These are phyloP conservation scores for Epistrophe eligans DNA, from an alignment of 2,888 invertebrate species.

Conservation along the genomic window DNA sequence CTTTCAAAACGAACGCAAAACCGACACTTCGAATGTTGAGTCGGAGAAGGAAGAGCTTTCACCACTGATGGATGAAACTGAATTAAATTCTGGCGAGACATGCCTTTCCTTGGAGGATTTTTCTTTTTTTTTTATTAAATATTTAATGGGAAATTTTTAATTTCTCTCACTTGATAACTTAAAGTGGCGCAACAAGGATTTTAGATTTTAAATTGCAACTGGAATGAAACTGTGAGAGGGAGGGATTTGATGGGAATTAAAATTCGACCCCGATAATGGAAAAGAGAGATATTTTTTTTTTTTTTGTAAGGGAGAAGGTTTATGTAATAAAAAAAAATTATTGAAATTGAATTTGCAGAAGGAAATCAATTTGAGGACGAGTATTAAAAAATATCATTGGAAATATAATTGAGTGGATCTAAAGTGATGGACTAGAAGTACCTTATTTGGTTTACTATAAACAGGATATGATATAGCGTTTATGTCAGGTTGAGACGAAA, in stretches of 20 bases:
- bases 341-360: neutral
- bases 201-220: constrained; percentile 15
- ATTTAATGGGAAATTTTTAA: constrained; percentile 59
- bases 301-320: neutral
- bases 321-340: neutral
- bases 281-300: no score
- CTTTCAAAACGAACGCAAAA: neutral
- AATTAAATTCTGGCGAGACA: constrained; percentile 74
- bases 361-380: neutral
- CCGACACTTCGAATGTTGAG: constrained; percentile 3
- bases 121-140: constrained; percentile 26
- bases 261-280: neutral
- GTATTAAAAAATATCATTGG: neutral
- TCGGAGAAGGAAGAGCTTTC: neutral
- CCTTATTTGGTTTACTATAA: no score
- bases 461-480: no score
- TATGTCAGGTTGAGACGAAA: no score
- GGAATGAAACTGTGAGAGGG: neutral
- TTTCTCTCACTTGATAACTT: constrained; percentile 51
- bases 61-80: constrained; percentile 56
- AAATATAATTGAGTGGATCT: neutral
- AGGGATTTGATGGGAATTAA: neutral
- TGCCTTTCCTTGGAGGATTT: constrained; percentile 39
- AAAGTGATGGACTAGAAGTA: no score
- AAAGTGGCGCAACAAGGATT: constrained; percentile 61